phyloP scores from a whole-genome alignment of 2,113 vertebrate genomes.

The Hirundichthys speculiger region DNA sequence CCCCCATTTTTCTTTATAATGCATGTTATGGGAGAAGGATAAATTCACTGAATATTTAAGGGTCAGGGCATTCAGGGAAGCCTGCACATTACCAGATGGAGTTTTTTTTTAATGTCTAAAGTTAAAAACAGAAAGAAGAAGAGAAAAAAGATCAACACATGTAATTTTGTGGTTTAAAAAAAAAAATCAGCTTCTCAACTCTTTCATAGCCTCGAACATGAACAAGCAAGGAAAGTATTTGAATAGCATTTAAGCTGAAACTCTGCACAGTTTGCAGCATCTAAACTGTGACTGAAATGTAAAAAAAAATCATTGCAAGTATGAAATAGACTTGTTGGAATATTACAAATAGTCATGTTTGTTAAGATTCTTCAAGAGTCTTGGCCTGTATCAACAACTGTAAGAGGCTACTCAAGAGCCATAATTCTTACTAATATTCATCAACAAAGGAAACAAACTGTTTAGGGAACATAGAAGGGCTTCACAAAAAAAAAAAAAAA shows the following conservation, averaged over 20 bases:
- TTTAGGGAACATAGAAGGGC: too few species aligned
- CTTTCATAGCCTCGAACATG: constrained; percentile 21
- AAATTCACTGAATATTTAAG: constrained; percentile 16
- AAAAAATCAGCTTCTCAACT: constrained; percentile 31
- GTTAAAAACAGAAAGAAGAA: constrained; percentile 11
- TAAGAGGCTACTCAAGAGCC: too few species aligned
- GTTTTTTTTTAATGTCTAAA: constrained; percentile 36
- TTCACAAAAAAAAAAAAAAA: too few species aligned
- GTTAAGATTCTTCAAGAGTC: too few species aligned
- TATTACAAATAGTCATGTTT: too few species aligned
- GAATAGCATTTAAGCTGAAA: not conserved
- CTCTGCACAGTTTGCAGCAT: not conserved
- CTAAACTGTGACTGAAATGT: not conserved
- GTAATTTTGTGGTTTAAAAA: constrained; percentile 64
- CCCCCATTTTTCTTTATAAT: constrained; percentile 8
- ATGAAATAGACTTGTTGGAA: too few species aligned
- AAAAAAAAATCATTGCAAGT: too few species aligned
- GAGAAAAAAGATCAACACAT: constrained; percentile 36
- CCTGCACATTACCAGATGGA: constrained; percentile 23
- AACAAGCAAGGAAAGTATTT: constrained; percentile 5
- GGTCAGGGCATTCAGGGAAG: constrained; percentile 12
- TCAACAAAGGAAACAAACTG: too few species aligned
- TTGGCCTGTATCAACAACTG: too few species aligned
- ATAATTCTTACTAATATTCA: too few species aligned
- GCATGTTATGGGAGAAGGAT: not conserved